A percentile compares a stretch with the other conserved stretches of the same genome.
phyloP scores from a whole-genome alignment of 2,113 vertebrate species.

The Chrysemys picta region DNA sequence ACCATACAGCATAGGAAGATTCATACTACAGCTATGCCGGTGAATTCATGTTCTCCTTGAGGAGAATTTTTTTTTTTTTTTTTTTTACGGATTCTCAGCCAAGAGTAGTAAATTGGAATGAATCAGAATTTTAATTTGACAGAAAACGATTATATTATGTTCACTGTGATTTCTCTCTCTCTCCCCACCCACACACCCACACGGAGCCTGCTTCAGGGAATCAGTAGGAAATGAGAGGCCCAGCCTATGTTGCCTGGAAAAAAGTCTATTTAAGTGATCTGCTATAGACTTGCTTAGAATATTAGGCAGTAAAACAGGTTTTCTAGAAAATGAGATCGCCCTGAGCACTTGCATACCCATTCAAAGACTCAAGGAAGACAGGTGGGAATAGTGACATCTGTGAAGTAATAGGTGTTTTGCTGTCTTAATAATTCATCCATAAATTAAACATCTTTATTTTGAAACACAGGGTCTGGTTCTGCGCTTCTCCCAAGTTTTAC shows the following conservation, averaged over 20 bases:
- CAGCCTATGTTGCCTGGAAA: conserved; percentile 46
- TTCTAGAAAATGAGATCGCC: conserved; percentile 76
- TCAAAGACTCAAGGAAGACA: neutral
- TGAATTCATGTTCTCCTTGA: neutral
- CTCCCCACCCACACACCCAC: conserved; percentile 32
- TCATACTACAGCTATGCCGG: neutral
- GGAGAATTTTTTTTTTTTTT: neutral
- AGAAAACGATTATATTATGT: conserved; percentile 16
- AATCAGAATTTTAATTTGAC: conserved; percentile 68
- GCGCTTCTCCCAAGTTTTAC: neutral
- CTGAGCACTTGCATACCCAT: conserved; percentile 56
- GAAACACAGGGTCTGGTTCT: neutral
- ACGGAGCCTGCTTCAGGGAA: conserved; percentile 68
- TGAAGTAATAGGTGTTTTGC: conserved; percentile 20
- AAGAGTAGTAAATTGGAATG: conserved; percentile 34
- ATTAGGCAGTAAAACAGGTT: conserved; percentile 67
- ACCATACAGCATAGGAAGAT: neutral
- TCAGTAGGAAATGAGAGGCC: conserved; percentile 71
- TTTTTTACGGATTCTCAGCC: neutral
- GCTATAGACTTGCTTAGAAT: conserved; percentile 62
- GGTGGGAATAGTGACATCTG: conserved; percentile 34
- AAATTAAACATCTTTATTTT: conserved; percentile 36
- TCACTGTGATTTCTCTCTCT: neutral
- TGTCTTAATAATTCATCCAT: conserved; percentile 30
- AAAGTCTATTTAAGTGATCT: conserved; percentile 61